These are phyloP conservation scores for Rhabdomys dilectus DNA, from an alignment of 2,113 vertebrate genomes.

Conservation along the genomic window DNA sequence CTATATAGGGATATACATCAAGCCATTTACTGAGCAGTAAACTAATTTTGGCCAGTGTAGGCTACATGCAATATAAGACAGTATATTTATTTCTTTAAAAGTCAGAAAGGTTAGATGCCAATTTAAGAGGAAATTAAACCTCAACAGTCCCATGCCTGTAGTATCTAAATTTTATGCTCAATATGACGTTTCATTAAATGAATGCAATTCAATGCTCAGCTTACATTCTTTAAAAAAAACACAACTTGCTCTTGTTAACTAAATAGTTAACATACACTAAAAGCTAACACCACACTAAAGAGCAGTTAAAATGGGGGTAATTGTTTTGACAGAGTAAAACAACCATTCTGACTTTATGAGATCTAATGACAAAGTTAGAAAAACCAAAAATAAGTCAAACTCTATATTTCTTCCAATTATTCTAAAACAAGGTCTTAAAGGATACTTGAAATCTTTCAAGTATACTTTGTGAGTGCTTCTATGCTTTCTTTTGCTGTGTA, in stretches of 20 bases:
- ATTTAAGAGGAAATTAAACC: slow-evolving; percentile 4
- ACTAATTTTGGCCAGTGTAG: slow-evolving; percentile 33
- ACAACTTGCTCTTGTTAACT: background rate
- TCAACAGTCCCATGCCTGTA: background rate
- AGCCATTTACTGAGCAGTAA: background rate
- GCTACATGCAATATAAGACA: background rate
- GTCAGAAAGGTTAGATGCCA: background rate
- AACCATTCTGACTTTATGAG: slow-evolving; percentile 4
- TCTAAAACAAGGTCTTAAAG: slow-evolving; percentile 29
- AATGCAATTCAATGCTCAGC: background rate
- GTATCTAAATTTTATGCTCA: background rate
- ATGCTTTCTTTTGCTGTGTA: background rate
- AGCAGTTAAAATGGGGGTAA: slow-evolving; percentile 38
- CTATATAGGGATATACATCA: background rate
- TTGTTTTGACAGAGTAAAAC: slow-evolving; percentile 9
- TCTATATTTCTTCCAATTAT: slow-evolving; percentile 29
- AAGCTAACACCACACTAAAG: slow-evolving; percentile 16
- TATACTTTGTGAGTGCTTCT: background rate
- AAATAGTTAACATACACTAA: slow-evolving; percentile 45
- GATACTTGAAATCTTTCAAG: slow-evolving; percentile 14
- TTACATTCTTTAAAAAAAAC: slow-evolving; percentile 28
- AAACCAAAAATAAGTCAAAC: slow-evolving; percentile 47
- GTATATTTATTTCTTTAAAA: slow-evolving; percentile 32
- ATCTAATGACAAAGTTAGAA: background rate
- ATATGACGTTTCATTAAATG: slow-evolving; percentile 4